These are phyloP conservation scores for Perca fluviatilis DNA, from an alignment of 2,113 vertebrate genomes.

Conservation along the genomic window DNA sequence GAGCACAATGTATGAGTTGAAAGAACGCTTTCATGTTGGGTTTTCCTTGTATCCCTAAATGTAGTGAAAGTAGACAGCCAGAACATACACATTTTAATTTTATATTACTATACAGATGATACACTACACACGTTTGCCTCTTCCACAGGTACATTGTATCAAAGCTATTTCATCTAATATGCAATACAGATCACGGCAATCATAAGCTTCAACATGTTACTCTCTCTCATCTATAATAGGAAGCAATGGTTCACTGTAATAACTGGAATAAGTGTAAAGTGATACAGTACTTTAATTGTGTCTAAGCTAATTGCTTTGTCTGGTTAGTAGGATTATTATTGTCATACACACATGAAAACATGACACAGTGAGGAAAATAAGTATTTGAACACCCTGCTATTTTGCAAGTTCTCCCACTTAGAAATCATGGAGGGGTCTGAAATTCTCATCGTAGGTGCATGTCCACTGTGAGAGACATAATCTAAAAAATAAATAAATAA, in stretches of 20 bases:
- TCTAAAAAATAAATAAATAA: too few species aligned
- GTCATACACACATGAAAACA: not conserved
- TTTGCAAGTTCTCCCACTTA: too few species aligned
- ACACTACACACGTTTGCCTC: not conserved
- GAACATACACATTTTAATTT: not conserved
- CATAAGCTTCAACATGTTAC: not conserved
- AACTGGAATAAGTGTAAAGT: not conserved
- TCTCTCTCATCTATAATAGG: not conserved
- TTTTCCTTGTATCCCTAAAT: not conserved
- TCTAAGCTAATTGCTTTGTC: not conserved
- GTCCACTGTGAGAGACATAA: too few species aligned
- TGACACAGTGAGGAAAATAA: too few species aligned
- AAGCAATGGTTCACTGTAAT: not conserved
- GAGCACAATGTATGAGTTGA: slow-evolving; percentile 11
- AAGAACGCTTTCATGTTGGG: not conserved
- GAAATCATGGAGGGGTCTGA: too few species aligned
- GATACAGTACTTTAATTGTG: too few species aligned
- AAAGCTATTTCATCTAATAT: not conserved
- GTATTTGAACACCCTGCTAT: too few species aligned
- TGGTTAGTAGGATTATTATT: not conserved
- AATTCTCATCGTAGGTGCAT: too few species aligned
- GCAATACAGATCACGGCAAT: not conserved
- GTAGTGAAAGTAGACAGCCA: not conserved
- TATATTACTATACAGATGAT: not conserved
- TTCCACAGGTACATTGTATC: not conserved